Evolutionary conservation across 2,888 invertebrate species (phyloP), one percentile per base, ranked within the genome.

Genomic region (Flexamia atlantica): DNA sequence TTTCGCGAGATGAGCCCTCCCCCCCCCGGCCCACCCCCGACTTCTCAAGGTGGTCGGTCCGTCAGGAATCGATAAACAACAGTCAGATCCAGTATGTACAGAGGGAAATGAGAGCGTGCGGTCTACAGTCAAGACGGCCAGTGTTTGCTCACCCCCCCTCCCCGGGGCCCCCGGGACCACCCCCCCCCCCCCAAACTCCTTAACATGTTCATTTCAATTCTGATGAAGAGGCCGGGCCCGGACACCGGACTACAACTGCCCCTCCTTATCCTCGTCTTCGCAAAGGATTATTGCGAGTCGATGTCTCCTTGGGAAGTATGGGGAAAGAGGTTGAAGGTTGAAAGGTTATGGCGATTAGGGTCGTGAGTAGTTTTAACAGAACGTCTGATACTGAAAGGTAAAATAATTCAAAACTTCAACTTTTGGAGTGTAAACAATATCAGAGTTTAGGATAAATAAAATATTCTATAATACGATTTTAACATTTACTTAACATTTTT

Each of bases 41-140:
- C 82, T 85, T 79, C 85, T 85, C 85, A 86, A 87, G 86, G 87
- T 87, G 87, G 86, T 86, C 84, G 87, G 86, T 86, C 84, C 84
- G 85, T 85, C 86, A 86, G 85, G 85, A 86, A 87, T 87, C 87
- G 87, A 87, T 87, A 86, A 85, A 83, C 83, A 85, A 83, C 83
- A 83, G 85, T 83, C 85, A 64, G 79, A 32, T 70, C 53, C 72
- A 80, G 84, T 80, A 76, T 84, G 84, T 83, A 83, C 81, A 84
- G 84, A 85, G 84, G 82, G 84, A 85, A 84, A 84, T 82, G 84
- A 82, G 84, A 84, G 85, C 81, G 83, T 85, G 83, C 82, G 83
- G 83, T 83, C 84, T 60, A 82, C 76, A 82, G 70, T 84, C 76
- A 80, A 76, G 68, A 76, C 84, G 82, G 82, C 57, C 70, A 74